Evolutionary conservation across 2,797 vertebrate genomes (phyloP).

Genomic region (Chelon labrosus): DNA sequence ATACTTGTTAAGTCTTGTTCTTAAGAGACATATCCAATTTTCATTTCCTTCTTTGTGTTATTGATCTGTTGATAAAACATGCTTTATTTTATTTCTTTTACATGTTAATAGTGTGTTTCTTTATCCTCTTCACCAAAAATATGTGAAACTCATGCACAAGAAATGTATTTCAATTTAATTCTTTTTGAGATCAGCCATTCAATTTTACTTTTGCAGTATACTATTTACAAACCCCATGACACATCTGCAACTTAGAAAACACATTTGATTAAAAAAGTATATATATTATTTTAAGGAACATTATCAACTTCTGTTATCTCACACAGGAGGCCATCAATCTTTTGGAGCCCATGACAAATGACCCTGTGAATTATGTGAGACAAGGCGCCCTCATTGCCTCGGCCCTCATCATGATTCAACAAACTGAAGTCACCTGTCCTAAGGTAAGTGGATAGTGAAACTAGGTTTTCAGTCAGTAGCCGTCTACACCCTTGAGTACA

Average conservation of each 20-base stretch:
- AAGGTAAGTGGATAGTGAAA: slow-evolving; percentile 85
- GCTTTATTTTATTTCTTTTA: too few relatives aligned
- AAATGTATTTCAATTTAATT: not conserved
- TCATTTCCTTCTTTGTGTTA: too few relatives aligned
- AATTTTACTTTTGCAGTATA: not conserved
- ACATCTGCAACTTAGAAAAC: too few relatives aligned
- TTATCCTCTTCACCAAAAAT: too few relatives aligned
- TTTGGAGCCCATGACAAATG: slow-evolving; percentile 98
- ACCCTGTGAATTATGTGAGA: slow-evolving; percentile 98
- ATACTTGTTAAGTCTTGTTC: not conserved
- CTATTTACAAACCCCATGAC: too few relatives aligned
- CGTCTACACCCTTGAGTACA: not conserved
- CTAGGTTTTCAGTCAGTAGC: not conserved
- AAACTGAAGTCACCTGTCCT: slow-evolving; percentile 97
- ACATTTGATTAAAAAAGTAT: too few relatives aligned
- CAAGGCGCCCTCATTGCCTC: slow-evolving; percentile 98
- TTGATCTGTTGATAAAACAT: too few relatives aligned
- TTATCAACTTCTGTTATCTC: not conserved
- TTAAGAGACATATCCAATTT: too few relatives aligned
- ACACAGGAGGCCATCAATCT: slow-evolving; percentile 98
- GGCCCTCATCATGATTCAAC: slow-evolving; percentile 98
- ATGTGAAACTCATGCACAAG: too few relatives aligned
- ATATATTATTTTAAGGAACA: not conserved
- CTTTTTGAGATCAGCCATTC: not conserved
- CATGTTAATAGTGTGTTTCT: too few relatives aligned